phyloP scores from a whole-genome alignment of 2,113 vertebrate species.

The Cinclus cinclus region DNA sequence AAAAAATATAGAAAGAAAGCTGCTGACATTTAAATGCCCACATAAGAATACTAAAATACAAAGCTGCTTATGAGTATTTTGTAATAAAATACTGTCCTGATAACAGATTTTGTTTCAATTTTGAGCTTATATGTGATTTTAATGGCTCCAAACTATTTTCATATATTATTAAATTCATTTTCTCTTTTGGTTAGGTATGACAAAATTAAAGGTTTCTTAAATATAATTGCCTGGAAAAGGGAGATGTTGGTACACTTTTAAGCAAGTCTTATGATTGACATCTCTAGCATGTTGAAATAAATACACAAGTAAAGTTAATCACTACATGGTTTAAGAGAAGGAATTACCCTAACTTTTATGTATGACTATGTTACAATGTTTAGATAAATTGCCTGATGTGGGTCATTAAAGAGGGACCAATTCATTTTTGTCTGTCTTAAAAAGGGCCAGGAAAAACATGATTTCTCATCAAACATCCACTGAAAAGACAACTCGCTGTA shows the following conservation, averaged over 20 bases:
- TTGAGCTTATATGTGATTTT: neutral
- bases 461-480: constrained; percentile 28
- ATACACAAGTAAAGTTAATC: constrained; percentile 34
- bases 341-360: constrained; percentile 12
- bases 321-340: neutral
- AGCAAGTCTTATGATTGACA: neutral
- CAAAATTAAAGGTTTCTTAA: constrained; percentile 1
- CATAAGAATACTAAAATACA: neutral
- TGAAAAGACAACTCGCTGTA: constrained; percentile 24
- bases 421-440: constrained; percentile 38
- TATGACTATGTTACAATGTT: neutral
- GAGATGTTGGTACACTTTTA: neutral
- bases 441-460: neutral
- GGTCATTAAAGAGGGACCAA: neutral
- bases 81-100: neutral
- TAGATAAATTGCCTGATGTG: constrained; percentile 29
- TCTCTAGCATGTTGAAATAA: constrained; percentile 7
- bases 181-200: neutral
- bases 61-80: neutral
- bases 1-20: neutral
- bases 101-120: neutral
- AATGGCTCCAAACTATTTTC: neutral
- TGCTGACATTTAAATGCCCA: neutral
- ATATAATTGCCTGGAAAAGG: neutral
- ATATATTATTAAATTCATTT: neutral